These are phyloP conservation scores for Gallinago solitaria DNA, from an alignment of 2,797 vertebrate species.

Conservation along the genomic window DNA sequence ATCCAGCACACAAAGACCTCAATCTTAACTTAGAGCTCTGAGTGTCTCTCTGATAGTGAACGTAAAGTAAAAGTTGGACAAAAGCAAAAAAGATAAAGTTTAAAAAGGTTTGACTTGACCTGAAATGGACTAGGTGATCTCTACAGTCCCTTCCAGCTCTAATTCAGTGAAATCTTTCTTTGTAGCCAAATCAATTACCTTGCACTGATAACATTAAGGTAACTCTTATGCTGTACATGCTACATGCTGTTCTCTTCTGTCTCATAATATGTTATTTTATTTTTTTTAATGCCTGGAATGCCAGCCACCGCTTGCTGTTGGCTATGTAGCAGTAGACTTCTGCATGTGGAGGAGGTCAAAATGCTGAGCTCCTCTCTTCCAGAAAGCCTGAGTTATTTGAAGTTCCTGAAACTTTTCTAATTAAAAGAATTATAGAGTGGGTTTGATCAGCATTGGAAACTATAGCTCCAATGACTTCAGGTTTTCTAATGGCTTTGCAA, in stretches of 20 bases:
- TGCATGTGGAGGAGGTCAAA: slow-evolving; percentile 9
- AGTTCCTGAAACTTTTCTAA: not conserved
- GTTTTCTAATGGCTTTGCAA: not conserved
- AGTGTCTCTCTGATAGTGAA: not conserved
- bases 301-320: not conserved
- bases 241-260: not conserved
- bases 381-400: not conserved
- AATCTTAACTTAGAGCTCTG: not conserved
- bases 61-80: not conserved
- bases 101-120: not conserved
- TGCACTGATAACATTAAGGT: not conserved
- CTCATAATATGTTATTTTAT: not conserved
- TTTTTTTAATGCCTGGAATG: not conserved
- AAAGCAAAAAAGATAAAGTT: not conserved
- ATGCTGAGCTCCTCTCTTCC: not conserved
- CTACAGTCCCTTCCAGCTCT: too few relatives aligned
- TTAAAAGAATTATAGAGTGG: not conserved
- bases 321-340: not conserved
- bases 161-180: not conserved
- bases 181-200: not conserved
- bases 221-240: not conserved
- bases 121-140: too few relatives aligned
- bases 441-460: not conserved
- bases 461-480: not conserved
- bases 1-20: not conserved